Base-by-base conservation (phyloP, 2,888 invertebrate genomes). In the Cyrtodaria siliqua region DNA sequence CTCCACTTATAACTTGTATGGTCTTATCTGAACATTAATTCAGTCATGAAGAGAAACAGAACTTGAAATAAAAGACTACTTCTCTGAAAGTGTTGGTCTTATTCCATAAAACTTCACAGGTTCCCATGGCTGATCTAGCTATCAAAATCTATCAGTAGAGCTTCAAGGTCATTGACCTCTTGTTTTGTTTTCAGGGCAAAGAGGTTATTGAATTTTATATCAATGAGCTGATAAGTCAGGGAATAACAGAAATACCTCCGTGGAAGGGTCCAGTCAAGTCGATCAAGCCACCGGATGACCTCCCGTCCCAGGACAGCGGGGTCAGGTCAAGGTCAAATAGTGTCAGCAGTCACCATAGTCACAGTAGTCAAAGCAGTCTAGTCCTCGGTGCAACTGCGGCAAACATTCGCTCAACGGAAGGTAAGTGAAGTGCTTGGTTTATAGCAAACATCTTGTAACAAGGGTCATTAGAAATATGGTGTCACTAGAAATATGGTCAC, bases 131-230 rank as follows among this genome's bases (percentile, higher is more conserved):
- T n/a, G n/a, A n/a, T n/a, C n/a, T n/a, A n/a, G n/a, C n/a, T n/a
- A n/a, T n/a, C n/a, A n/a, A n/a, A n/a, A n/a, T n/a, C n/a, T n/a
- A n/a, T n/a, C n/a, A n/a, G n/a, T n/a, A n/a, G n/a, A n/a, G n/a
- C n/a, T n/a, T n/a, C n/a, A n/a, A n/a, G n/a, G n/a, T n/a, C 33
- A 33, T 33, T 33, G 12, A 8, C 12, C 26, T 23, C 18, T 26
- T 61, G 24, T 50, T 44, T 59, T 33, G 53, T 80, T 91, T 90
- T 40, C 92, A 96, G 97, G 96, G 98, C 82, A 98, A 98, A 92
- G 98, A 98, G 93, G 96, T 98, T 66, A 97, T 98, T 89, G 98
- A 98, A 92, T 95, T 95, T 92, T 98, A 97, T 93, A 96, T 98
- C 91, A 94, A 94, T 71, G 95, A 97, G 90, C 94, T 98, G 62